These are phyloP conservation scores for Agrochola lota DNA, from an alignment of 2,888 invertebrate species.

Conservation along the genomic window DNA sequence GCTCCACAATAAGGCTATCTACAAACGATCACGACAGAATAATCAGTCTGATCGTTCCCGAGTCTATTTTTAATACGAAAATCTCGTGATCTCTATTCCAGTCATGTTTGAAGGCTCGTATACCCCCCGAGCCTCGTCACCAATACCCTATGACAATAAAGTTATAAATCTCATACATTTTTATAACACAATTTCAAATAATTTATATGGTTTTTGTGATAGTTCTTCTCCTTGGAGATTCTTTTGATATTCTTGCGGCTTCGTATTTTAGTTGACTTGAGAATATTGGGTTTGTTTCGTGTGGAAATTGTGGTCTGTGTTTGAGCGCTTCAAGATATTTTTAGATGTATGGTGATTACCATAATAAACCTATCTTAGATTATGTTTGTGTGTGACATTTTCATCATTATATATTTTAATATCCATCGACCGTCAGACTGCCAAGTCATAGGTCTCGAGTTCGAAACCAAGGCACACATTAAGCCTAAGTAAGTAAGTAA, in stretches of 20 bases:
- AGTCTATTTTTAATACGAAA: conserved; percentile 78
- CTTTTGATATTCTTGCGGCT: conserved; percentile 51
- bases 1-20: conserved; percentile 53
- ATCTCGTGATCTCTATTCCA: conserved; percentile 78
- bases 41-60: conserved; percentile 69
- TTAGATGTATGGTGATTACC: background rate
- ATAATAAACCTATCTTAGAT: background rate
- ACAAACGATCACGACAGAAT: conserved; percentile 66
- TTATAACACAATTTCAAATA: conserved; percentile 82
- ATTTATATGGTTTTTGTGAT: conserved; percentile 69
- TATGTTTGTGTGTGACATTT: background rate
- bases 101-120: conserved; percentile 72
- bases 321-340: conserved; percentile 12
- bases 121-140: conserved; percentile 69
- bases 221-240: conserved; percentile 53
- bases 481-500: too few relatives aligned
- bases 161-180: conserved; percentile 85
- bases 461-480: too few relatives aligned
- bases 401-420: too few relatives aligned
- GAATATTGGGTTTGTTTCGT: conserved; percentile 14
- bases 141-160: conserved; percentile 78
- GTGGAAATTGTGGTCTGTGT: conserved; percentile 8
- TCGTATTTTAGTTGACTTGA: conserved; percentile 37
- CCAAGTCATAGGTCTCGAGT: too few relatives aligned
- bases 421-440: too few relatives aligned